phyloP scores from a whole-genome alignment of 2,113 vertebrate species.

The Axis porcinus region DNA sequence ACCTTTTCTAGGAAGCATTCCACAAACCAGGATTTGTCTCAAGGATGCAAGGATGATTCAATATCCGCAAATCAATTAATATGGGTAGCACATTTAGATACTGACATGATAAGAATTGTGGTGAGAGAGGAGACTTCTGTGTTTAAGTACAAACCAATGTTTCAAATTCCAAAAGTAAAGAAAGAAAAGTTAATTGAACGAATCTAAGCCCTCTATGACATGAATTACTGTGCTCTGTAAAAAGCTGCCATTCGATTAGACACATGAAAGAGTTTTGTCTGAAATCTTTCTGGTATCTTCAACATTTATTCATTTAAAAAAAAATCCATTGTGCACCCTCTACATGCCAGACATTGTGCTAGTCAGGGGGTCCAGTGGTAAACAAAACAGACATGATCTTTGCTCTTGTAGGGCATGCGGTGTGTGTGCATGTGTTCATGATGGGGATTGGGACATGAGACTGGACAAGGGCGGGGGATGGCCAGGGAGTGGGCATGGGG shows the following conservation, averaged over 20 bases:
- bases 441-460: background rate
- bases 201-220: background rate
- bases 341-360: background rate
- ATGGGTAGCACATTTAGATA: background rate
- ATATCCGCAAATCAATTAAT: background rate
- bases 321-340: background rate
- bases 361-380: background rate
- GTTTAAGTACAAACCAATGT: background rate
- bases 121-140: background rate
- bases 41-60: background rate
- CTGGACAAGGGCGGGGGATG: fast-evolving
- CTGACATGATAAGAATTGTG: background rate
- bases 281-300: background rate
- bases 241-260: background rate
- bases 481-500: background rate
- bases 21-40: background rate
- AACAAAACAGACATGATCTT: background rate
- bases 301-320: background rate
- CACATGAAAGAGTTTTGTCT: background rate
- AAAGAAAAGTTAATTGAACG: background rate
- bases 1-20: background rate
- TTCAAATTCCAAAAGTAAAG: background rate
- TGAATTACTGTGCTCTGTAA: background rate
- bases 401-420: background rate
- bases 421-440: fast-evolving